Conservation (phyloP, 2,888 invertebrate genomes). For the Drosophila meridionalis region DNA sequence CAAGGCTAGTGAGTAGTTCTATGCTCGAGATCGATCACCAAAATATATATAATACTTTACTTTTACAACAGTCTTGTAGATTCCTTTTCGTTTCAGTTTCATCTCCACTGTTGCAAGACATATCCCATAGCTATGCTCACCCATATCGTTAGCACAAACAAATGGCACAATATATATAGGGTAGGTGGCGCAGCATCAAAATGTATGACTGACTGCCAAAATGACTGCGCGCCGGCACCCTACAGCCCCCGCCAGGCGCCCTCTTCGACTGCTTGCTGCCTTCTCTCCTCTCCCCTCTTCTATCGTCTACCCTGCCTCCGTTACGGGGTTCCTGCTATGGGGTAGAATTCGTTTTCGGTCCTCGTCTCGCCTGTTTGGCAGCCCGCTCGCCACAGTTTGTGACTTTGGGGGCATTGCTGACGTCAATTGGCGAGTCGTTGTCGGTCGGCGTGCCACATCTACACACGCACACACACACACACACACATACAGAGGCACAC, state of each 20-base stretch:
- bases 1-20: too few relatives aligned
- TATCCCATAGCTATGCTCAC: not conserved
- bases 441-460: conserved; percentile 80
- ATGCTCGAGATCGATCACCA: too few relatives aligned
- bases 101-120: conserved; percentile 12
- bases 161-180: conserved; percentile 21
- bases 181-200: conserved; percentile 61
- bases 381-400: conserved; percentile 68
- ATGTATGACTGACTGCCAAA: conserved; percentile 80
- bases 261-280: not conserved
- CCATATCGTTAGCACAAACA: not conserved
- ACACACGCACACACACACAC: conserved; percentile 34
- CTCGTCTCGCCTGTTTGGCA: conserved; percentile 66
- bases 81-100: not conserved
- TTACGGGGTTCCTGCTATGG: conserved; percentile 13
- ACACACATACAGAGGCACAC: conserved; percentile 5
- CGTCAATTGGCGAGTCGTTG: conserved; percentile 83
- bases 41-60: too few relatives aligned
- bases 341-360: conserved; percentile 23
- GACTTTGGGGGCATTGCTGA: conserved; percentile 85
- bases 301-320: not conserved
- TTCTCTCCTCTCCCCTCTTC: not conserved
- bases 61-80: too few relatives aligned
- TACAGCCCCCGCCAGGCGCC: not conserved
- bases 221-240: conserved; percentile 49